A percentile compares a stretch with the other conserved stretches of the same genome.
These are phyloP conservation scores for Leucophenga varia DNA, from an alignment of 1,140 invertebrate genomes.

Conservation along the genomic window DNA sequence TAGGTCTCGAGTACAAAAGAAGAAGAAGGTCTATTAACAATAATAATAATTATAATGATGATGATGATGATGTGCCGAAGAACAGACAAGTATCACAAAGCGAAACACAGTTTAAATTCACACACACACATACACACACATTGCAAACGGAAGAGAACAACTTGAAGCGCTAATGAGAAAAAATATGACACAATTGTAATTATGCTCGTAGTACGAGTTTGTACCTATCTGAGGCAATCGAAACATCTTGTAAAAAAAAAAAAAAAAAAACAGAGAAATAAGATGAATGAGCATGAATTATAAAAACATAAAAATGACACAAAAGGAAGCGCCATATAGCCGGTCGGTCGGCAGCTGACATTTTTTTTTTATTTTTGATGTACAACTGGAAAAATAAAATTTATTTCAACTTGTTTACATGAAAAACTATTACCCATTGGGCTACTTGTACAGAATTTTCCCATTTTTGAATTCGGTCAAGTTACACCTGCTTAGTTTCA, in stretches of 20 bases:
- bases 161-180: conserved; percentile 40
- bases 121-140: background rate
- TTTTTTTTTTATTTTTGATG: too few relatives aligned
- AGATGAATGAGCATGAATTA: conserved; percentile 54
- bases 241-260: too few relatives aligned
- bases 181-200: conserved; percentile 54
- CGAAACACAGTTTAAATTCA: background rate
- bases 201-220: conserved; percentile 32
- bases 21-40: background rate
- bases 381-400: too few relatives aligned
- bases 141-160: conserved; percentile 28
- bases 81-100: background rate
- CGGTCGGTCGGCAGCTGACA: too few relatives aligned
- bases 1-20: background rate
- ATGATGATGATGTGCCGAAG: background rate
- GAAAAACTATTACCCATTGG: too few relatives aligned
- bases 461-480: too few relatives aligned
- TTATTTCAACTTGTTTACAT: too few relatives aligned
- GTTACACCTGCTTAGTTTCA: too few relatives aligned
- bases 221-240: too few relatives aligned
- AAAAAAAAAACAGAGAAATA: too few relatives aligned
- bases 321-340: too few relatives aligned
- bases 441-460: too few relatives aligned
- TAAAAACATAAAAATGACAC: conserved; percentile 48
- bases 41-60: background rate